Base-by-base conservation (phyloP, 1,140 invertebrate species). In the Phymastichus coffea region DNA sequence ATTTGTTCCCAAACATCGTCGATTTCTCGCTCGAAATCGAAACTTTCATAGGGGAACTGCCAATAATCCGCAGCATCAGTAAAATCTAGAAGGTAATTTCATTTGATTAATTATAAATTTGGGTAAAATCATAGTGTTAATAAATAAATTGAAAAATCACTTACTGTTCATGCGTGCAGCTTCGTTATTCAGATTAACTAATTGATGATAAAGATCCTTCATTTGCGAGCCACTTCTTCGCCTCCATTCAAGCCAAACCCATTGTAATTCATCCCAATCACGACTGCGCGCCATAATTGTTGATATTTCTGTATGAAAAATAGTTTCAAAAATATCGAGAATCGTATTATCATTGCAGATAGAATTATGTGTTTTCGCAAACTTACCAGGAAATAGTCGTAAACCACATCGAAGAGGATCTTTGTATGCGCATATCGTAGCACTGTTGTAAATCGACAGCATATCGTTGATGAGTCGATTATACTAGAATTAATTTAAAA, bases 201-300 rank as follows among this genome's bases (percentile, higher is more conserved):
- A 84, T 70, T 94, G 89, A 46, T 90, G 85, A 70, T 92, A 98
- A 4, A 91, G 76, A 52, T 92, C 86, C 55, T 88, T 85, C 67
- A 97, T 88, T 64, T 89, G 85, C 43, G 87, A 86, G 0, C 89
- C 90, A 10, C 88, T 89, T 57, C 87, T 85, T 64, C 90, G 82
- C 64, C 93, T 82, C 92, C 93, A 97, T 68, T 92, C 89, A 0
- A 87, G 86, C 94, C 94, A 98, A 0, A 88, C 85, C 65, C 92
- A 87, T 61, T 90, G 88, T 47, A 94, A 70, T 72, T 94, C 91
- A 56, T 93, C 89, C 88, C 91, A 93, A 65, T 94, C 88, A 14
- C 87, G 78, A 53, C 89, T 92, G 52, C 84, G 86, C 0, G 87
- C 86, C 78, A 87, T 81, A 9, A 86, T 82, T 37, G 73, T 61